Conservation (phyloP, 1,140 invertebrate species). For the Cecropterus lyciades region DNA sequence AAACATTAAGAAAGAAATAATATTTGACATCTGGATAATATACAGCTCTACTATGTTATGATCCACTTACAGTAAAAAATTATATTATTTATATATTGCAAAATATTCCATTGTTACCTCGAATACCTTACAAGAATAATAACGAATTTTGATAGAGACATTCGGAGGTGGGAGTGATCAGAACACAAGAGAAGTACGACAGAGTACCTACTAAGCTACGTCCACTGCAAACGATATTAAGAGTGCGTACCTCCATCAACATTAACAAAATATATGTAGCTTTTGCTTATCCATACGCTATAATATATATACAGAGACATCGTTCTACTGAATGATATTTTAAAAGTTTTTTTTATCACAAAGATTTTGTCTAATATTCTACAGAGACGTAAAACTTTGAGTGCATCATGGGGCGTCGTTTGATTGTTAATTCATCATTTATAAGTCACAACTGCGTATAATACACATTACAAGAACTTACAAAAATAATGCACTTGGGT, state of each 20-base stretch:
- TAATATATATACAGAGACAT: slow-evolving; percentile 71
- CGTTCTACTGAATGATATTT: slow-evolving; percentile 73
- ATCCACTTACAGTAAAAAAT: slow-evolving; percentile 74
- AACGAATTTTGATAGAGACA: slow-evolving; percentile 36
- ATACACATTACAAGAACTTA: slow-evolving; percentile 22
- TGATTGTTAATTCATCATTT: neutral
- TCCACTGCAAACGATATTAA: slow-evolving; percentile 59
- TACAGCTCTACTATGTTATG: slow-evolving; percentile 77
- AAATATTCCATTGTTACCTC: slow-evolving; percentile 79
- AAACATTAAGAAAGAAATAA: slow-evolving; percentile 83
- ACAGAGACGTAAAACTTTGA: slow-evolving; percentile 56
- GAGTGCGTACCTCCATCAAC: slow-evolving; percentile 63
- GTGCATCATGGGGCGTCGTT: slow-evolving; percentile 44
- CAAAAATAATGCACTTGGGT: slow-evolving; percentile 26
- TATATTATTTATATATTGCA: slow-evolving; percentile 69
- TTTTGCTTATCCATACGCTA: slow-evolving; percentile 68
- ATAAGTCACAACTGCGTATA: slow-evolving; percentile 9
- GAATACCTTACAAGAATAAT: slow-evolving; percentile 55
- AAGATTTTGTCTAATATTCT: slow-evolving; percentile 70
- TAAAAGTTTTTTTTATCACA: slow-evolving; percentile 73
- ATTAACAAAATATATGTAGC: slow-evolving; percentile 79
- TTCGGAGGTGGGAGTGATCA: slow-evolving; percentile 47
- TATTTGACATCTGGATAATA: slow-evolving; percentile 83
- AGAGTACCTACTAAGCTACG: neutral
- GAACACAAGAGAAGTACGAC: slow-evolving; percentile 20